Evolutionary conservation across 2,113 vertebrate species (phyloP).

Genomic region (Malurus alboscapulatus): DNA sequence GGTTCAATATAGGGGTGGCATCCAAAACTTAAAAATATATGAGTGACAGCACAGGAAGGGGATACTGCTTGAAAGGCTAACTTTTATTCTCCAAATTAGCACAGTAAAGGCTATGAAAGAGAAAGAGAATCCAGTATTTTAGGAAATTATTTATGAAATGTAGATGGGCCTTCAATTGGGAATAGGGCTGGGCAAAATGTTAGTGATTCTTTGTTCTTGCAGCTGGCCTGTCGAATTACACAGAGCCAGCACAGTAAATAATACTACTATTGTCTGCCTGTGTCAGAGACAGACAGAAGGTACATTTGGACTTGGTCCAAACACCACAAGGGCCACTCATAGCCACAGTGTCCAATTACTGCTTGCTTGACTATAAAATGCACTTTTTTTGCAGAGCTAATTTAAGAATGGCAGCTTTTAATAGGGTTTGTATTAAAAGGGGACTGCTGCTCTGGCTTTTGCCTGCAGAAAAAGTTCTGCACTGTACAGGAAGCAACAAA

Average conservation of each 20-base stretch:
- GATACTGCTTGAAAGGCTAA: constrained; percentile 17
- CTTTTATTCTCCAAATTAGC: constrained; percentile 52
- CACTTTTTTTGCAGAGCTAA: constrained; percentile 71
- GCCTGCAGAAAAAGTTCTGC: constrained; percentile 52
- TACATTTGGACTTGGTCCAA: constrained; percentile 81
- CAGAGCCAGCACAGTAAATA: constrained; percentile 80
- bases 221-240: constrained; percentile 82
- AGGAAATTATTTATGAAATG: constrained; percentile 77
- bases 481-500: constrained; percentile 48
- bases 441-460: constrained; percentile 23
- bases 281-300: constrained; percentile 85
- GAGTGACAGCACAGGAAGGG: constrained; percentile 22
- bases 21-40: constrained; percentile 12
- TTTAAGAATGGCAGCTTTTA: constrained; percentile 79
- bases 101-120: constrained; percentile 22
- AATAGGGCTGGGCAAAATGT: constrained; percentile 75
- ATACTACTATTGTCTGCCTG: constrained; percentile 81
- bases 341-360: constrained; percentile 84
- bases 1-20: not conserved
- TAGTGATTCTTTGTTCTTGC: constrained; percentile 78
- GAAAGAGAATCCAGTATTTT: constrained; percentile 55
- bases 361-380: constrained; percentile 79
- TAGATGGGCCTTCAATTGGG: constrained; percentile 66
- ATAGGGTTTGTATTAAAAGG: constrained; percentile 63
- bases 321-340: constrained; percentile 80